phyloP scores from a whole-genome alignment of 2,888 invertebrate species.

The Eilema depressum region DNA sequence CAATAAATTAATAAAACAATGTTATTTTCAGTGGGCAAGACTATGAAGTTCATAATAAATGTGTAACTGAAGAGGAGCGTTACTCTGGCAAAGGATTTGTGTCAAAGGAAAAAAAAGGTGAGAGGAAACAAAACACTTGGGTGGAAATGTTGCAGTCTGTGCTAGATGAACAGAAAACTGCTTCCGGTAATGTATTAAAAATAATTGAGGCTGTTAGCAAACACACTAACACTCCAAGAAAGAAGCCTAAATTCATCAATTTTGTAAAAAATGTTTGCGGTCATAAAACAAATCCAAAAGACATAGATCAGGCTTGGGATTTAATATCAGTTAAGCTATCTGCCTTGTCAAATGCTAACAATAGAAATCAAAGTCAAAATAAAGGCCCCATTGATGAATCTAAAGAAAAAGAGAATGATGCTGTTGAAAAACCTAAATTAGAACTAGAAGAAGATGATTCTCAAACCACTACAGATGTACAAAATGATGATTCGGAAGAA shows the following conservation, averaged over 20 bases:
- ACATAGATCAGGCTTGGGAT: conserved; percentile 90
- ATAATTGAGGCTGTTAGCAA: conserved; percentile 90
- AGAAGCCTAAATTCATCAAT: conserved; percentile 94
- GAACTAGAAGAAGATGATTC: conserved; percentile 25
- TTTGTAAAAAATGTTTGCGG: conserved; percentile 90
- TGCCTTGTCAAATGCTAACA: conserved; percentile 75
- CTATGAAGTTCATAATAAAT: conserved; percentile 93
- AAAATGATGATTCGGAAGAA: conserved; percentile 37
- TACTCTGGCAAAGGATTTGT: conserved; percentile 94
- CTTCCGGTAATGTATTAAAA: conserved; percentile 86
- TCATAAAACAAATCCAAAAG: conserved; percentile 83
- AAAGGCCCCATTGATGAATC: conserved; percentile 33
- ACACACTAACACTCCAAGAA: conserved; percentile 94
- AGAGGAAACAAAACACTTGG: conserved; percentile 95
- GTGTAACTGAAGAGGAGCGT: conserved; percentile 94
- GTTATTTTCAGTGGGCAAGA: conserved; percentile 89
- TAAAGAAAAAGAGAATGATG: conserved; percentile 37
- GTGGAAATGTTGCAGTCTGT: conserved; percentile 90
- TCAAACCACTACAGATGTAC: conserved; percentile 43
- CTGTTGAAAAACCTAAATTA: conserved; percentile 33
- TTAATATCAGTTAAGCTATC: conserved; percentile 86
- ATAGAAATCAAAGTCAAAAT: conserved; percentile 60
- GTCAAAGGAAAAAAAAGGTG: conserved; percentile 93
- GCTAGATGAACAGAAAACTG: conserved; percentile 85
- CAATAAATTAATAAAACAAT: not conserved